Evolutionary conservation across 2,888 invertebrate genomes (phyloP), one percentile per base, ranked within the genome.

Genomic region (Notocelia uddmanniana): DNA sequence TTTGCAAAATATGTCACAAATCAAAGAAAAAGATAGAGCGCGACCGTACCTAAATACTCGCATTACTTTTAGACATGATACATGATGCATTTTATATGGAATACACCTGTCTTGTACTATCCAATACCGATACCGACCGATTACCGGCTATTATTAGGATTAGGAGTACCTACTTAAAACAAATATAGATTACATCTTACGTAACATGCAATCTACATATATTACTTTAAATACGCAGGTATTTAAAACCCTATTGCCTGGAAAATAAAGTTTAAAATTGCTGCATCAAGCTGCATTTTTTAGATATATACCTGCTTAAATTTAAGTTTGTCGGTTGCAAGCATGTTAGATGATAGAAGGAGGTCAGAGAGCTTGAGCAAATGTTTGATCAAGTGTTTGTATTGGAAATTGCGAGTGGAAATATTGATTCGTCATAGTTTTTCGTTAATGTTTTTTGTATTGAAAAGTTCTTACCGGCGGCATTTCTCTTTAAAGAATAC

Each of bases 81-180:
- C 54, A 60, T 54, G 66, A 60, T 67, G 66, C 59, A 71, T 48
- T 66, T 67, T 67, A 66, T 66, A 71, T 71, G 59, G 54, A 60
- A 67, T 71, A 66, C 71, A 71, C 66, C 48, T 54, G 60, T 67
- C 66, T 54, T 54, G 60, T 67, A 66, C 50, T 48, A 48, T 34
- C 59, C 34, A n/a, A 54, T 71, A 60, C 66, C 55, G 45, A 60
- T 71, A 54, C n/a, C n/a, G n/a, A n/a, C n/a, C n/a, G n/a, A n/a
- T n/a, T 60, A 55, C 64, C 52, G 54, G 21, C 63, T 59, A 67
- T 67, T 55, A 66, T 23, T 34, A 60, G 59, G 31, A 66, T 23
- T 34, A 60, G 59, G 31, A 23, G 18, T 45, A 34, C 71, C 67
- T 67, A 60, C 71, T 71, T 67, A 60, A 59, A 48, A 23, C 67